A percentile compares a stretch with the other conserved stretches of the same genome.
These are phyloP conservation scores for Phoeniculus purpureus DNA, from an alignment of 2,797 vertebrate species.

Conservation along the genomic window DNA sequence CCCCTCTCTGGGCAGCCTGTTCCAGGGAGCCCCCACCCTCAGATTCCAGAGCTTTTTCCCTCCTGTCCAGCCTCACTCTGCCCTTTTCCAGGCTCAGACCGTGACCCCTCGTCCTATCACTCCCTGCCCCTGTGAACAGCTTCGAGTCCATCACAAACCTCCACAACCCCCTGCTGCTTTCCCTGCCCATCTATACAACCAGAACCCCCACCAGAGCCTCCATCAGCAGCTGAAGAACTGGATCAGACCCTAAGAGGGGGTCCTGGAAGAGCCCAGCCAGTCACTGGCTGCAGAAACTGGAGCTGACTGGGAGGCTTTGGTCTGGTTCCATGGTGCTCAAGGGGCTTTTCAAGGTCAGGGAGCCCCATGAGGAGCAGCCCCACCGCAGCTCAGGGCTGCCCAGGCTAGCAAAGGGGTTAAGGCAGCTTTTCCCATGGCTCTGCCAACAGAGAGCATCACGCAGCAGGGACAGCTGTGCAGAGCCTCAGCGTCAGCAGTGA, in stretches of 20 bases:
- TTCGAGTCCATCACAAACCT: rapidly evolving
- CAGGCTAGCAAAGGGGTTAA: rapidly evolving
- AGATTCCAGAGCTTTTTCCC: too few relatives aligned
- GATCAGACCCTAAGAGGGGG: not conserved
- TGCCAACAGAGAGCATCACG: not conserved
- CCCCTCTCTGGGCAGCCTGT: too few relatives aligned
- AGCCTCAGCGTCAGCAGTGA: not conserved
- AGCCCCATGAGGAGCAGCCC: not conserved
- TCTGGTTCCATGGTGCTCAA: rapidly evolving
- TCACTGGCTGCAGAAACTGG: not conserved
- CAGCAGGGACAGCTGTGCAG: not conserved
- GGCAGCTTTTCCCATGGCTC: not conserved
- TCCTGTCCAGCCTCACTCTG: too few relatives aligned
- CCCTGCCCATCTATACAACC: rapidly evolving
- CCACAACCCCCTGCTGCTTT: not conserved
- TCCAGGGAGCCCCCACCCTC: too few relatives aligned
- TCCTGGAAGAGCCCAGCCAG: not conserved
- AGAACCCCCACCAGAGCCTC: not conserved
- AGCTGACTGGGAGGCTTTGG: too few relatives aligned
- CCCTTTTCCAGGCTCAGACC: too few relatives aligned
- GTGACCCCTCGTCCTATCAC: too few relatives aligned
- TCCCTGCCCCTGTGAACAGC: too few relatives aligned
- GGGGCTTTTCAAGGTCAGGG: not conserved
- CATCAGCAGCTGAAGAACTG: not conserved
- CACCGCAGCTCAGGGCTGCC: not conserved